A percentile compares a stretch with the other conserved stretches of the same genome.
Conservation (phyloP, 2,797 vertebrate species). For the Toxotes lorentzi region DNA sequence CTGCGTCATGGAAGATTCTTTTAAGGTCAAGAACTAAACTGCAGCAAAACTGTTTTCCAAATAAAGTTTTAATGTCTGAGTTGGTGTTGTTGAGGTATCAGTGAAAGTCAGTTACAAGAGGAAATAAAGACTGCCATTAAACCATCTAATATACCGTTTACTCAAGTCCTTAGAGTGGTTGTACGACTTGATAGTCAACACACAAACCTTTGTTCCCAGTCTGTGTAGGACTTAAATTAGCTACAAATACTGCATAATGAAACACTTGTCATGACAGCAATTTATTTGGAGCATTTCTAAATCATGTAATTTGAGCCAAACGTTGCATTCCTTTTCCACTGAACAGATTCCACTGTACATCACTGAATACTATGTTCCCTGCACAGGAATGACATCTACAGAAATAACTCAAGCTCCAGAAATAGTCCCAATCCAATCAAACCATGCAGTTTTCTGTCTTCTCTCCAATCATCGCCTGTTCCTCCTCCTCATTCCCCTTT, state of each 20-base stretch:
- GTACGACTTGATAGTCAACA: background rate
- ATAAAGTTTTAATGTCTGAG: background rate
- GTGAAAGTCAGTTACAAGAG: background rate
- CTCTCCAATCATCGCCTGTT: constrained; percentile 46
- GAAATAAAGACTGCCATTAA: background rate
- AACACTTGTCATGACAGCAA: background rate
- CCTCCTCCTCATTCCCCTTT: constrained; percentile 14
- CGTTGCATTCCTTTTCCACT: background rate
- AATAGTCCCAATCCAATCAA: constrained; percentile 60
- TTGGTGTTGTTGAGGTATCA: background rate
- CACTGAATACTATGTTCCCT: background rate
- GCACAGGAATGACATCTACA: constrained; percentile 25
- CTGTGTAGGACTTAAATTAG: background rate
- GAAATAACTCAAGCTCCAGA: constrained; percentile 48
- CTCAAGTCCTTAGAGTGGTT: background rate
- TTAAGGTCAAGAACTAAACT: background rate
- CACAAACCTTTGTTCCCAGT: background rate
- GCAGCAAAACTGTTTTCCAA: background rate
- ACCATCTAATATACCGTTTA: background rate
- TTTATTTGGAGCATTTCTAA: background rate
- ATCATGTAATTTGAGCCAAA: background rate
- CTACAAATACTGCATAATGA: background rate
- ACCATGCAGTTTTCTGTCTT: constrained; percentile 33
- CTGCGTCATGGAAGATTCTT: background rate
- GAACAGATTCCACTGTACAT: background rate